These are phyloP conservation scores for Rallus crepitans DNA, from an alignment of 2,797 vertebrate species.

Conservation along the genomic window DNA sequence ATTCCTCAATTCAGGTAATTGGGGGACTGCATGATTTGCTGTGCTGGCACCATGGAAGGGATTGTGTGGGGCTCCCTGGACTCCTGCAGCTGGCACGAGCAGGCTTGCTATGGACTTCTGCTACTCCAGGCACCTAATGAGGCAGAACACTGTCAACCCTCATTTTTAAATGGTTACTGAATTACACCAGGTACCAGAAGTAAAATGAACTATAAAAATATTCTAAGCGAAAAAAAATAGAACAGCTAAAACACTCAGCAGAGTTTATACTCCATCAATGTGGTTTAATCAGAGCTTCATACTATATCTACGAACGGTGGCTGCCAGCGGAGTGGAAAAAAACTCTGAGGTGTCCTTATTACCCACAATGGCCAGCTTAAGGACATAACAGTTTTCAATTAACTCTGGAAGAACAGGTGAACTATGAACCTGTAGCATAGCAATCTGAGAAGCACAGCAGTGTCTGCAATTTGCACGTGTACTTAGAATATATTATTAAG, in stretches of 20 bases:
- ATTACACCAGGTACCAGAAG: not conserved
- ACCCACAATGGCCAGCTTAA: not conserved
- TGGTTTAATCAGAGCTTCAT: slow-evolving; percentile 7
- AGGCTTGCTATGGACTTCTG: not conserved
- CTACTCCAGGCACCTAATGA: not conserved
- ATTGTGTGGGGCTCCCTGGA: not conserved
- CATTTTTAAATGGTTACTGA: not conserved
- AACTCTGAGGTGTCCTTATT: not conserved
- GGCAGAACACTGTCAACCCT: not conserved
- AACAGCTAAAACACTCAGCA: not conserved
- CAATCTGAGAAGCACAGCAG: not conserved
- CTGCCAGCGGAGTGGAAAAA: not conserved
- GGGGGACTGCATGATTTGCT: not conserved
- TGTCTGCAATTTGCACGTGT: not conserved
- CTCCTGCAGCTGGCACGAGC: not conserved
- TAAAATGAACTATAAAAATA: slow-evolving; percentile 22
- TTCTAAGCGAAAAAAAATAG: not conserved
- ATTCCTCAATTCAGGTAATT: not conserved
- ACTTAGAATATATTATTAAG: not conserved
- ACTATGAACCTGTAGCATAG: not conserved
- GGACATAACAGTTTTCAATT: not conserved
- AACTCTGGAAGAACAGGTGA: not conserved
- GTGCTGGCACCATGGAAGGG: accelerated
- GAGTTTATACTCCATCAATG: not conserved
- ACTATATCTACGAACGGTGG: not conserved